Evolutionary conservation across 2,888 invertebrate genomes (phyloP).

Genomic region (Drosophila nr. perissopoda): DNA sequence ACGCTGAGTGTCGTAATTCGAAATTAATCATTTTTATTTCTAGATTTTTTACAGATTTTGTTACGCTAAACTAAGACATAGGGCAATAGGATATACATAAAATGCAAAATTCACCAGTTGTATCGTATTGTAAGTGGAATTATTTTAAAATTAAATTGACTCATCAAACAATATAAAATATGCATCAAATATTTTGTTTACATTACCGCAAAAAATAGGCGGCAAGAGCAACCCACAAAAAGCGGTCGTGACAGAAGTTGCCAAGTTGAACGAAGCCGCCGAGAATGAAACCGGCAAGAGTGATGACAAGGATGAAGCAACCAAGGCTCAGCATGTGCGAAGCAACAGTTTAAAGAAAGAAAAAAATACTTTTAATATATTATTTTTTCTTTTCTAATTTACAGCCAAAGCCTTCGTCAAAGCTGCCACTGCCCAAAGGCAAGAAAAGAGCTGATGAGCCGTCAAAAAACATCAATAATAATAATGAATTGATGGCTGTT

Average conservation of each 20-base stretch:
- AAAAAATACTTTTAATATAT: background rate
- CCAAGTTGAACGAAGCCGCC: background rate
- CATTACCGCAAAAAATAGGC: background rate
- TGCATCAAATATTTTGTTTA: background rate
- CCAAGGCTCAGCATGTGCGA: background rate
- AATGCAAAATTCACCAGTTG: conserved; percentile 42
- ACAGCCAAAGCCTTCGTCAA: background rate
- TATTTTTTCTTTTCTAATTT: background rate
- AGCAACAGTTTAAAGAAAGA: background rate
- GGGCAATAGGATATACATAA: background rate
- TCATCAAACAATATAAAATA: background rate
- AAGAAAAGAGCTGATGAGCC: background rate
- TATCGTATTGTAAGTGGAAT: conserved; percentile 3
- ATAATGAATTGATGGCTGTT: background rate
- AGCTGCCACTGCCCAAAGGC: background rate
- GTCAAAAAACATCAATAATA: background rate
- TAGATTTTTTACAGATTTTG: conserved; percentile 10
- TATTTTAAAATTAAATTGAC: background rate
- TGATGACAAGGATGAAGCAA: background rate
- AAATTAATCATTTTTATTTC: conserved; percentile 40
- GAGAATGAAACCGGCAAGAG: background rate
- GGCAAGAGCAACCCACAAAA: background rate
- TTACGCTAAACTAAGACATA: conserved; percentile 7
- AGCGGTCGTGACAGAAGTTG: background rate
- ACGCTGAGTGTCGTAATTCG: conserved; percentile 33